Evolutionary conservation across 2,113 vertebrate species (phyloP), one percentile per base, ranked within the genome.

Genomic region (Pavo muticus): DNA sequence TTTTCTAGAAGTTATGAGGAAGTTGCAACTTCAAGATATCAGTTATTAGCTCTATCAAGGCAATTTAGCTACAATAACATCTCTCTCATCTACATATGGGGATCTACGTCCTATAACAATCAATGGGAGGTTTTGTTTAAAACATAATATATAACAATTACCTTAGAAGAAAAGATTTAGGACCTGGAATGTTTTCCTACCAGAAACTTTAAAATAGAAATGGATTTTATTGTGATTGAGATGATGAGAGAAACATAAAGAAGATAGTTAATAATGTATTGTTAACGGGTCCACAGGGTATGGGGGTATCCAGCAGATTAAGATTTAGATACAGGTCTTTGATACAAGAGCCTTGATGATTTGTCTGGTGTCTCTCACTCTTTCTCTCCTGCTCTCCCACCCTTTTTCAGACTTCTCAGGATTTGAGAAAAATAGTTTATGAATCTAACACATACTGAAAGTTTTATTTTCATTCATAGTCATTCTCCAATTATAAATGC

Each of bases 251-350:
- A 69, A 83, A 18, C 3, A 42, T 47, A 72, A 24, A 72, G 83
- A 84, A 84, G 60, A 8, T 15, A 39, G 3, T 75, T 85, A 63
- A 42, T 35, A 59, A 82, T 40, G 1, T 60, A 21, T 56, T 16
- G 1, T 48, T 89, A 75, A 35, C 18, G 4, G 5, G 1, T n/a
- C 32, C 30, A 45, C 8, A 44, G 19, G 14, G 20, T 14, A 45
- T 44, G 20, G 9, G 64, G 29, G 59, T 89, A 60, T 50, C 14
- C n/a, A 81, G 42, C 47, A 73, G 18, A 47, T 50, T 40, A 76
- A 70, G 12, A 57, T n/a, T 3, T 78, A 10, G 30, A 50, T 69
- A 50, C 2, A 0, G 0, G 4, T 23, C 14, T 72, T 32, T 40
- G 45, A 50, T 12, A 78, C 6, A 68, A 56, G 74, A 37, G 2